Evolutionary conservation across 2,113 vertebrate species (phyloP).

Genomic region (Sinocyclocheilus rhinocerous): DNA sequence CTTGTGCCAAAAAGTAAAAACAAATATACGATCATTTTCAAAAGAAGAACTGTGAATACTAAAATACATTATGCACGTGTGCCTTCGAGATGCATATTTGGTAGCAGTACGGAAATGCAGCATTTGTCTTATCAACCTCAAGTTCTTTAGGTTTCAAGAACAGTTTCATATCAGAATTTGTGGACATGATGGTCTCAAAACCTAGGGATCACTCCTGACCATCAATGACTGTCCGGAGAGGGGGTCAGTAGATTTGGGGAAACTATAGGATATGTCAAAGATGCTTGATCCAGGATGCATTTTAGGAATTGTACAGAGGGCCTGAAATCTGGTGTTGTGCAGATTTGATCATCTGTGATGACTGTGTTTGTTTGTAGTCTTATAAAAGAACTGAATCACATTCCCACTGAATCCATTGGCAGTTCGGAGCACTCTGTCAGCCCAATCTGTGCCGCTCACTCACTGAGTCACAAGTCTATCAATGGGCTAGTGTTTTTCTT

Average conservation of each 20-base stretch:
- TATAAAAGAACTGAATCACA: conserved; percentile 4
- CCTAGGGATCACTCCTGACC: background rate
- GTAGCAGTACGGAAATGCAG: background rate
- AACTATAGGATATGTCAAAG: background rate
- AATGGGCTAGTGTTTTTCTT: conserved; percentile 41
- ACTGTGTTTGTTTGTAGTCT: background rate
- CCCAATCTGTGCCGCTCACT: conserved; percentile 36
- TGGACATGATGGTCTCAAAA: background rate
- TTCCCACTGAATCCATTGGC: conserved; percentile 33
- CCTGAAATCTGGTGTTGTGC: background rate
- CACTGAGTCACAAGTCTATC: conserved; percentile 49
- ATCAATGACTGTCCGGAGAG: background rate
- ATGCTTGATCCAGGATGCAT: background rate
- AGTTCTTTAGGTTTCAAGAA: background rate
- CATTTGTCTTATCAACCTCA: background rate
- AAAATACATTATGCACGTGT: background rate
- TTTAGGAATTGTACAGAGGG: background rate
- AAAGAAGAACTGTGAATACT: background rate
- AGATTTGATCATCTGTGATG: background rate
- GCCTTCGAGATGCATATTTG: background rate
- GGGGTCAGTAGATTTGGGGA: background rate
- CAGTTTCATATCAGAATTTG: background rate
- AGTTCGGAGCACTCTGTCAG: conserved; percentile 35
- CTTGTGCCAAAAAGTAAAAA: background rate
- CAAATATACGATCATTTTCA: no score